Evolutionary conservation across 1,140 invertebrate species (phyloP), one percentile per base, ranked within the genome.

Genomic region (Eciton burchellii): DNA sequence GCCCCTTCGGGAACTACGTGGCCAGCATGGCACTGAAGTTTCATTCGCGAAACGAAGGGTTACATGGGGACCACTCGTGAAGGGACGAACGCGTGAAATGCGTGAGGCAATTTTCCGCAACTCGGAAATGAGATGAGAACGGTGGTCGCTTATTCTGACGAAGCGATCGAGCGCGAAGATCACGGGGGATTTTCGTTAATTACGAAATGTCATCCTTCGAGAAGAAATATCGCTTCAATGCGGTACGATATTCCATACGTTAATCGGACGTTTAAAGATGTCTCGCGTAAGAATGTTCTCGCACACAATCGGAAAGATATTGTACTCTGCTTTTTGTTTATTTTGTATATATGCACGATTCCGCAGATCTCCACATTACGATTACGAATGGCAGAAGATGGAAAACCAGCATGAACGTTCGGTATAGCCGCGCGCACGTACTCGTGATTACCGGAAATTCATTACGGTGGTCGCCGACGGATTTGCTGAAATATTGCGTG

Each of bases 371-470:
- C 65, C 19, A 1, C n/a, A 21, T 77, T 65, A 54, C 19, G 47
- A 54, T 54, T 66, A 66, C 14, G 4, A 14, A 19, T 35, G 35
- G 43, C 26, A 43, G n/a, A 41, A 24, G 47, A 43, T 52, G 14
- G 73, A 54, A 76, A 63, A 65, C 26, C 47, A n/a, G 29, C 62
- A 6, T 12, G 29, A 24, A 12, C 2, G 43, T 62, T 59, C 57
- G 19, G 4, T 43, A 1, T 16, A 21, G 9, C 63, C 12, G 35
- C 63, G 63, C 29, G 4, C 29, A 45, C 12, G 21, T 68, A 79
- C 56, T 68, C 62, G 63, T 79, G 74, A 79, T 79, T 79, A 79
- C 74, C 74, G 74, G 63, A 79, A 79, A 68, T 68, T 79, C 47
- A 16, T 63, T 49, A 49, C 19, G 29, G 71, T 43, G 57, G 45